Evolutionary conservation across 2,888 invertebrate genomes (phyloP).

Genomic region (Thumatha senex): DNA sequence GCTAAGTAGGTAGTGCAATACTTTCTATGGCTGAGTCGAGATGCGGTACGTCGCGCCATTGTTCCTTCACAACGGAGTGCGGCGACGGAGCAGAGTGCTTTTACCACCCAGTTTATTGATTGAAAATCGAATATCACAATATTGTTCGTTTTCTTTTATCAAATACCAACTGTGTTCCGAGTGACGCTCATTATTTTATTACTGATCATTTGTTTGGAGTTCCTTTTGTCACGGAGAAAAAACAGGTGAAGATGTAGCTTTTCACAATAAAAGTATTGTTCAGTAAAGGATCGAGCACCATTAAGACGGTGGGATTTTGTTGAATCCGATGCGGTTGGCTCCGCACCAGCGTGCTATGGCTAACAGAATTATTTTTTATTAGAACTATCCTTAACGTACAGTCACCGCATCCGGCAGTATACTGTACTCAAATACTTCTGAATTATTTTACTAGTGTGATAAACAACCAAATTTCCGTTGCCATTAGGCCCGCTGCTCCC

Average conservation of each 20-base stretch:
- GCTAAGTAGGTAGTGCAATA: constrained; percentile 12
- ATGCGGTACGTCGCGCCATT: constrained; percentile 15
- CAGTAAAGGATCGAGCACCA: too few relatives aligned
- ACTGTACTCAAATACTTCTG: not conserved
- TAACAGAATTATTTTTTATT: too few relatives aligned
- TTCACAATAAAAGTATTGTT: too few relatives aligned
- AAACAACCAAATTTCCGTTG: too few relatives aligned
- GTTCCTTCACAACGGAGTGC: constrained; percentile 22
- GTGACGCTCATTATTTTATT: not conserved
- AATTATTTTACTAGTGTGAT: too few relatives aligned
- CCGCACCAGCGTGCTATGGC: too few relatives aligned
- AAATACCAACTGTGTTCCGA: not conserved
- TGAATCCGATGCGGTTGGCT: too few relatives aligned
- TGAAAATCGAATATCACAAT: constrained; percentile 25
- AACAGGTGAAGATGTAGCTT: too few relatives aligned
- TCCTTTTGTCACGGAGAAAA: not conserved
- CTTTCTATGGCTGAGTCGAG: constrained; percentile 15
- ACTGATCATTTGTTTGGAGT: not conserved
- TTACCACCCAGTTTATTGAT: constrained; percentile 11
- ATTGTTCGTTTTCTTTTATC: constrained; percentile 22
- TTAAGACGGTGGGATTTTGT: too few relatives aligned
- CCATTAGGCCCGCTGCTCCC: too few relatives aligned
- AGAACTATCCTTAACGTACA: too few relatives aligned
- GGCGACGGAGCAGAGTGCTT: not conserved
- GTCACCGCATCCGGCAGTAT: too few relatives aligned